Evolutionary conservation across 2,113 vertebrate species (phyloP), one percentile per base, ranked within the genome.

Genomic region (Antechinus stuartii): DNA sequence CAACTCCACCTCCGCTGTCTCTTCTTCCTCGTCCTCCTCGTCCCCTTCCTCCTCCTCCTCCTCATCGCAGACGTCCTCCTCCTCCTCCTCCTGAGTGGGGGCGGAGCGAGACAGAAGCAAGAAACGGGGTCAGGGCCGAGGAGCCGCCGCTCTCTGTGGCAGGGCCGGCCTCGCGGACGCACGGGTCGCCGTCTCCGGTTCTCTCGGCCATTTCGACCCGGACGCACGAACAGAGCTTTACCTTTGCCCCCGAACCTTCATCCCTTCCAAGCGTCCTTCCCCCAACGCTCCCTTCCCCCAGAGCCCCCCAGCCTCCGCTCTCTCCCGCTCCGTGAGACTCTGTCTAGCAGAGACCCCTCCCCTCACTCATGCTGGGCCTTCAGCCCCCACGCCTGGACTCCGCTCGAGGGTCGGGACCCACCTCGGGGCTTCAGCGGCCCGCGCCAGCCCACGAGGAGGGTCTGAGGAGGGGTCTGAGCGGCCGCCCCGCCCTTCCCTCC

Each of bases 1-100:
- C 8, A 98, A 98, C 53, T 97, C 98, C 76, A 99, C 98, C 76
- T 98, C 98, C 35, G 96, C 97, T 8, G 95, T 90, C n/a, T 98
- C 99, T 0, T 98, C 98, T 0, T 98, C 98, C 0, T 97, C 92
- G 12, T 97, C 98, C 3, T 98, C 98, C 0, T 98, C 98, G 0
- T 98, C 98, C 0, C 89, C 92, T 0, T 55, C 94, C 0, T 89
- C 93, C 14, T n/a, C 93, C 12, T 97, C 98, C 0, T 97, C 98
- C 42, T 98, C 68, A 1, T 84, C 68, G 0, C 42, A 35, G 1
- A 84, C 68, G 22, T 97, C 97, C 0, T 42, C 97, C 0, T 91
- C 96, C 1, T n/a, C 98, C 0, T 52, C 98, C 19, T 97, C 98
- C 52, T 97, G 68, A 76, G 35, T 68, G 61, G 61, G 61, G 54